Percentiles rank a stretch among this genome's conserved stretches.
phyloP scores from a whole-genome alignment of 2,113 vertebrate genomes.

The Leucopternis melanops region DNA sequence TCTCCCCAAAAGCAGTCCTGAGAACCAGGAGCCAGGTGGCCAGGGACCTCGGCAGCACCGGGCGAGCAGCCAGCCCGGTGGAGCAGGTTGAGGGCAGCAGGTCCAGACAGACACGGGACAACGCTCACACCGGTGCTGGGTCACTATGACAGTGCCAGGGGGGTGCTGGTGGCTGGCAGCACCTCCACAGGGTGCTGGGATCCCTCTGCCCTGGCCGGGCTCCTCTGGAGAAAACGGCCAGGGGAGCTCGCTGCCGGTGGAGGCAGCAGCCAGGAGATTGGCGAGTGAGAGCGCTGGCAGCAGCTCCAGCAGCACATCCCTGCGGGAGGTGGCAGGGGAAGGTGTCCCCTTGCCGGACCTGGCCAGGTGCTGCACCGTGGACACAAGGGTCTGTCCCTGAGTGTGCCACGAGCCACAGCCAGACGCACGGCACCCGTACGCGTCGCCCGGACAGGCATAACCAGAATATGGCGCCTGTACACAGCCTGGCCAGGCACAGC shows the following conservation, averaged over 20 bases:
- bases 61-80: neutral
- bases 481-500: neutral
- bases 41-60: fast-evolving
- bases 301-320: neutral
- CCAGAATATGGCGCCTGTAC: neutral
- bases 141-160: neutral
- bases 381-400: fast-evolving
- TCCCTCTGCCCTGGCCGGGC: fast-evolving
- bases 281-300: neutral
- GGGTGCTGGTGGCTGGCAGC: neutral
- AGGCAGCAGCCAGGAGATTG: fast-evolving
- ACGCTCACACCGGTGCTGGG: neutral
- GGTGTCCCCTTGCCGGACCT: neutral
- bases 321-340: neutral
- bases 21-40: fast-evolving
- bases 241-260: fast-evolving
- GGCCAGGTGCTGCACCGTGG: neutral
- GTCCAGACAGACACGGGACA: neutral
- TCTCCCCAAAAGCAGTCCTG: neutral
- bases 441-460: neutral
- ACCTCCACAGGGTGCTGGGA: neutral
- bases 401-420: neutral
- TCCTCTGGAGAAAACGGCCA: neutral
- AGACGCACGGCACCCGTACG: fast-evolving
- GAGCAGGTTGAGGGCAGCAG: neutral